phyloP scores from a whole-genome alignment of 2,888 invertebrate species.

The Nephrotoma flavescens region DNA sequence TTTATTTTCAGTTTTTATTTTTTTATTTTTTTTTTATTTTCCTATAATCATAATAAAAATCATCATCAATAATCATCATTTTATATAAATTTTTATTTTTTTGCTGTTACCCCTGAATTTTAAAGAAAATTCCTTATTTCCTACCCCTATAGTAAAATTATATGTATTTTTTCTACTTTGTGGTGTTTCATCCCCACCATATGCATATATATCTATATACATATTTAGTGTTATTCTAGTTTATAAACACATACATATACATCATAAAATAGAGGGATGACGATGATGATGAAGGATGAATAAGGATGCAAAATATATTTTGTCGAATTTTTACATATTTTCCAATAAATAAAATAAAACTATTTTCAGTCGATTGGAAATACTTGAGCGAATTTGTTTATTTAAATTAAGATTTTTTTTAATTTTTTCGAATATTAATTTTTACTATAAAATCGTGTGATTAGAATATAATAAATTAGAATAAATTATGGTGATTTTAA shows the following conservation, averaged over 20 bases:
- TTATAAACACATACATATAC: neutral
- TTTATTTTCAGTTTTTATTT: neutral
- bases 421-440: neutral
- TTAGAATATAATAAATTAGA: neutral
- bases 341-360: conserved; percentile 1
- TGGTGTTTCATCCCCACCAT: neutral
- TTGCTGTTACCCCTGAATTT: neutral
- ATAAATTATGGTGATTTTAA: neutral
- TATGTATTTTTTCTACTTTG: neutral
- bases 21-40: neutral
- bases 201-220: neutral
- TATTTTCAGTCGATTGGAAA: conserved; percentile 1
- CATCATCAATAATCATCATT: neutral
- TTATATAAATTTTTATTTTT: neutral
- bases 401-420: neutral
- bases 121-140: neutral
- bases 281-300: neutral
- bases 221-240: neutral
- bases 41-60: neutral
- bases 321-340: conserved; percentile 1
- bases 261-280: neutral
- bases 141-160: neutral
- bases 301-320: neutral
- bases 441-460: neutral
- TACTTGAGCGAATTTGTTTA: conserved; percentile 1